A percentile compares a stretch with the other conserved stretches of the same genome.
phyloP scores from a whole-genome alignment of 2,888 invertebrate genomes.

The Drosophila heteroneura region DNA sequence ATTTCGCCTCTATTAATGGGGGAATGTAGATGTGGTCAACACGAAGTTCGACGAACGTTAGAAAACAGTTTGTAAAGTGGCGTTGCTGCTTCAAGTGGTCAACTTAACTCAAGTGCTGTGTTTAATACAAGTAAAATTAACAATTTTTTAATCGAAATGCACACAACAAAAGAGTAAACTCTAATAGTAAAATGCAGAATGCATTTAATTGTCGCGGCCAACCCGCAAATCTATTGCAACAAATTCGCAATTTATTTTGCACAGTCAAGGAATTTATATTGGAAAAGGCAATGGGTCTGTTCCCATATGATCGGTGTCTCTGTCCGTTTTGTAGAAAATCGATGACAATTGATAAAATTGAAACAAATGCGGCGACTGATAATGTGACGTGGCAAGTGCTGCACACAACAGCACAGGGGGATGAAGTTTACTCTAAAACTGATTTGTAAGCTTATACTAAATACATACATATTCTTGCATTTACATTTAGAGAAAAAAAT shows the following conservation, averaged over 20 bases:
- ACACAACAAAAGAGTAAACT: neutral
- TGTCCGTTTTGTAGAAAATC: constrained; percentile 82
- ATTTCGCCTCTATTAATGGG: constrained; percentile 26
- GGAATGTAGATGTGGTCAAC: constrained; percentile 42
- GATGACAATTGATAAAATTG: constrained; percentile 69
- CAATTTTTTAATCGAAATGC: constrained; percentile 28
- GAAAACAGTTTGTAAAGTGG: constrained; percentile 59
- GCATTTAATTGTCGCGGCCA: constrained; percentile 36
- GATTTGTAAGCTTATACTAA: constrained; percentile 40
- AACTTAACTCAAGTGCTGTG: neutral
- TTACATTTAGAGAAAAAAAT: neutral
- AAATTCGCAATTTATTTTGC: constrained; percentile 47
- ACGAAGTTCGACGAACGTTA: constrained; percentile 31
- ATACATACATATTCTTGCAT: neutral
- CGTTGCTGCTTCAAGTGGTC: constrained; percentile 52
- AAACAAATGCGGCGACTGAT: constrained; percentile 30
- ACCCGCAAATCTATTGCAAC: constrained; percentile 41
- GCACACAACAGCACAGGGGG: constrained; percentile 9
- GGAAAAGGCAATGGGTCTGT: constrained; percentile 52
- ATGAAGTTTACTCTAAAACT: constrained; percentile 10
- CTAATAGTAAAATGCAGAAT: constrained; percentile 58
- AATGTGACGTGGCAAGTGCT: constrained; percentile 47
- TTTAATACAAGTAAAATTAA: constrained; percentile 13
- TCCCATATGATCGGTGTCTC: constrained; percentile 43
- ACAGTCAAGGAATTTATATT: constrained; percentile 62